phyloP scores from a whole-genome alignment of 2,113 vertebrate genomes.

The Catharus fuscescens region DNA sequence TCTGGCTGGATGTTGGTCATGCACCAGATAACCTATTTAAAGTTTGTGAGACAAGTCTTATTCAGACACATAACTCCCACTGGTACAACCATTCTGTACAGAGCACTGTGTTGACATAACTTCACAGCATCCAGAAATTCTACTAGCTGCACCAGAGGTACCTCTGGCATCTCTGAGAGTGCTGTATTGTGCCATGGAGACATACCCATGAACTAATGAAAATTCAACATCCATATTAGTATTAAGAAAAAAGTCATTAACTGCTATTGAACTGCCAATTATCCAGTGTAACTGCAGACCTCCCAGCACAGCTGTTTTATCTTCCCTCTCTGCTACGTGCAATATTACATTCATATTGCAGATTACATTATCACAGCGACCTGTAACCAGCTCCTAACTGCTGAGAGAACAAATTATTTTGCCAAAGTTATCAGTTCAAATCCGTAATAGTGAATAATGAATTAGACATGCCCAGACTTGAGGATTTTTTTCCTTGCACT shows the following conservation, averaged over 20 bases:
- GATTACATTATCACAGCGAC: conserved; percentile 57
- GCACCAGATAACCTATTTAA: neutral
- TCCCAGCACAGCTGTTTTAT: conserved; percentile 38
- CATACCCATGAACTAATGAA: conserved; percentile 46
- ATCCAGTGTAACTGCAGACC: neutral
- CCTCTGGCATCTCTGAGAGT: neutral
- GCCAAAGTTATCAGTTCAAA: conserved; percentile 42
- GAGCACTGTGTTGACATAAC: neutral
- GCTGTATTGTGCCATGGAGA: neutral
- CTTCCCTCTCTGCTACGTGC: conserved; percentile 18
- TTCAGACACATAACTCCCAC: neutral
- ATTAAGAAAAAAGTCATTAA: conserved; percentile 61
- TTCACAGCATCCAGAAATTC: neutral
- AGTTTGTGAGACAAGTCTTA: neutral
- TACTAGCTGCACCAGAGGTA: neutral
- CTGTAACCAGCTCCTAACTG: conserved; percentile 35
- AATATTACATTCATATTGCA: conserved; percentile 48
- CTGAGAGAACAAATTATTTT: conserved; percentile 61
- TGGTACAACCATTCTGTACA: neutral
- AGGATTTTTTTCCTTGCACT: conserved; percentile 28
- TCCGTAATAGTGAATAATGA: conserved; percentile 19
- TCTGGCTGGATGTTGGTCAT: neutral
- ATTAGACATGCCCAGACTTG: conserved; percentile 43
- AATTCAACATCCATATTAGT: conserved; percentile 36
- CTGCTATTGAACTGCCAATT: conserved; percentile 42